Percentiles rank a stretch among this genome's conserved stretches.
phyloP scores from a whole-genome alignment of 2,888 invertebrate species.

The Plagodis dolabraria region DNA sequence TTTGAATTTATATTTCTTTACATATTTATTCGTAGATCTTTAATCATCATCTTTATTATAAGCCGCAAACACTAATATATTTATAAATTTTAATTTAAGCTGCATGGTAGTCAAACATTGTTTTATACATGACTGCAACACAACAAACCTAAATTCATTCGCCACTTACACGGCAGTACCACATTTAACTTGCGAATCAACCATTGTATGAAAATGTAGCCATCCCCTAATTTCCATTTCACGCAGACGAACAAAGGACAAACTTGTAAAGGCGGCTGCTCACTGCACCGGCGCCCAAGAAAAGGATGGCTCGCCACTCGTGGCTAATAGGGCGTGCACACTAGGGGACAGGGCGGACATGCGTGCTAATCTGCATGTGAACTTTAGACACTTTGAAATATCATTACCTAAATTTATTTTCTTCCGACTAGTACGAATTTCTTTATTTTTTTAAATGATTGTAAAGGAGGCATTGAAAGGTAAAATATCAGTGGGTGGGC shows the following conservation, averaged over 20 bases:
- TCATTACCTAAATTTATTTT: background rate
- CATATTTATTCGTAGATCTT: too few species aligned
- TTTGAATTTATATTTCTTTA: too few species aligned
- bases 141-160: slow-evolving; percentile 13
- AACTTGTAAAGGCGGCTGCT: slow-evolving; percentile 29
- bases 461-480: too few species aligned
- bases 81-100: too few species aligned
- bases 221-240: slow-evolving; percentile 28
- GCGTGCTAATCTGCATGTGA: slow-evolving; percentile 35
- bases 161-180: slow-evolving; percentile 13
- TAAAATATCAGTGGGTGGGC: too few species aligned
- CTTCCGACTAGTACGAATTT: background rate
- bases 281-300: slow-evolving; percentile 33
- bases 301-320: slow-evolving; percentile 40
- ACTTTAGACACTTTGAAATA: slow-evolving; percentile 12
- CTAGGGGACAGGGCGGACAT: slow-evolving; percentile 29
- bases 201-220: slow-evolving; percentile 30
- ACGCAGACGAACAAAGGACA: slow-evolving; percentile 36
- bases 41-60: too few species aligned
- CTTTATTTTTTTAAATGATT: too few species aligned
- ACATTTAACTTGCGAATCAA: slow-evolving; percentile 21
- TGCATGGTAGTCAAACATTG: background rate
- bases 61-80: too few species aligned
- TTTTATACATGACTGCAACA: slow-evolving; percentile 3
- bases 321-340: slow-evolving; percentile 48